phyloP scores from a whole-genome alignment of 2,113 vertebrate genomes.

The Gymnorhina tibicen region DNA sequence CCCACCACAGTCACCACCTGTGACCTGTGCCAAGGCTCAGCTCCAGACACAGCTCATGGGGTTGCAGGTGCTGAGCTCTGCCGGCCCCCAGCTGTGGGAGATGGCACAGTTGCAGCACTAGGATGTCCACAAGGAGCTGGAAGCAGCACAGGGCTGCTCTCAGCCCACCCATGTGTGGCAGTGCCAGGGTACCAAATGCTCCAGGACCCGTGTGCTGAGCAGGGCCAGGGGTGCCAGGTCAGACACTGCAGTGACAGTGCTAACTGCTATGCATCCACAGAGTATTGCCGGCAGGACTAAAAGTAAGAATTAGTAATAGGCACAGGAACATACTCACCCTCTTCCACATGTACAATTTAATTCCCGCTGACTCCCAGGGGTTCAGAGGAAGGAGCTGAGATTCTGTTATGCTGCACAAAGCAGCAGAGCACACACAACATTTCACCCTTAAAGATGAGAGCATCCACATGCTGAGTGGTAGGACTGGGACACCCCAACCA shows the following conservation, averaged over 20 bases:
- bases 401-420: background rate
- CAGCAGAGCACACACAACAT: background rate
- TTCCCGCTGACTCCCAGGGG: accelerated
- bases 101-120: accelerated
- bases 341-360: background rate
- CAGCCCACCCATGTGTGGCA: accelerated
- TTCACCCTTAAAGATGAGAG: background rate
- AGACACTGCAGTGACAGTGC: background rate
- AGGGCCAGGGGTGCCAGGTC: background rate
- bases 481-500: background rate
- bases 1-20: accelerated
- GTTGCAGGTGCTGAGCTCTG: background rate
- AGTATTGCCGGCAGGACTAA: background rate
- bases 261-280: background rate
- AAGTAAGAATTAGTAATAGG: background rate
- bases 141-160: background rate
- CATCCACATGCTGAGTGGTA: background rate
- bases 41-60: accelerated
- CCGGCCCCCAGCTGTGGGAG: background rate
- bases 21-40: accelerated
- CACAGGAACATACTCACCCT: background rate
- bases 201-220: background rate
- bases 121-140: accelerated
- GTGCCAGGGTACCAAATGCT: accelerated
- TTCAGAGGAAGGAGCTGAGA: background rate